Evolutionary conservation across 2,113 vertebrate species (phyloP), one percentile per base, ranked within the genome.

Genomic region (Chlorodrepanis virens): DNA sequence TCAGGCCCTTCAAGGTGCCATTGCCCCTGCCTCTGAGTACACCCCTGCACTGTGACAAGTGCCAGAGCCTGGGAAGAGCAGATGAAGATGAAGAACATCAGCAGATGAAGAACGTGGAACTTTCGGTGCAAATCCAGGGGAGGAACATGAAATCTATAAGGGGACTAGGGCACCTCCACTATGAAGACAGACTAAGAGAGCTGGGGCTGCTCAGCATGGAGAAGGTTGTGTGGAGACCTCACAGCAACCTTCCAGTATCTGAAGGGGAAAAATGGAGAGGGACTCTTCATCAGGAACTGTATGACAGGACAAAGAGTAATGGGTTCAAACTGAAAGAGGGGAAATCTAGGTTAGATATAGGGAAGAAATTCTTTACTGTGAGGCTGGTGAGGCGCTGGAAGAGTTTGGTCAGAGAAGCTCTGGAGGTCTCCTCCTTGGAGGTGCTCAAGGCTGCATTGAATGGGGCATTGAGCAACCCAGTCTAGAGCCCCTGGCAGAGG

Each of bases 391-490:
- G 40, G n/a, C 20, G 27, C 27, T 56, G 40, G 29, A 76, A 60
- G 13, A 61, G 18, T 63, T 83, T 83, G 12, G 25, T 40, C 25
- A 56, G 22, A 56, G 25, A 42, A 77, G 18, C 17, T 69, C 5
- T 76, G 63, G 35, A 61, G 10, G 22, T 18, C 25, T 67, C 23
- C 23, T 82, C 40, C 12, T 40, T 69, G 79, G 31, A 61, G 61
- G 8, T 31, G 14, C 12, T 37, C 52, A 21, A 33, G 39, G 19
- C 39, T 3, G 3, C 33, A 28, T 4, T 31, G 35, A 17, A 25
- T 19, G n/a, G 17, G 29, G 25, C n/a, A 9, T 15, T 61, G 47
- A 54, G 31, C 14, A 63, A 16, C 8, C 14, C 0, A 0, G 29
- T 49, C 29, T 20, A 27, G 14, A 31, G 20, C 23, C 35, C 12